Evolutionary conservation across 1,140 invertebrate genomes (phyloP).

Genomic region (Sminthurides bifidus): DNA sequence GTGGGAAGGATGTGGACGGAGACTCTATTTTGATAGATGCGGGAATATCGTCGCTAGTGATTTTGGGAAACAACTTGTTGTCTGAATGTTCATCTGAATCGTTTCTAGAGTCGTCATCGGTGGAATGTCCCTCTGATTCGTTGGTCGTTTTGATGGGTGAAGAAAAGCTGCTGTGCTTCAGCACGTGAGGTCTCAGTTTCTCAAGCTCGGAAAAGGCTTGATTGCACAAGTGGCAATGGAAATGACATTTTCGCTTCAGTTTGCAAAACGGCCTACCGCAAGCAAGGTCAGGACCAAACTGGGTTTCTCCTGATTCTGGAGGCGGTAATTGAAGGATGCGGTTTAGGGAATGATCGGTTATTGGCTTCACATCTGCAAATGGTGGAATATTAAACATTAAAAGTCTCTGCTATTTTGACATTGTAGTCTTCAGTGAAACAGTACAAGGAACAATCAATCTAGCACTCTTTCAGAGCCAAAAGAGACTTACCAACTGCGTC

Average conservation of each 20-base stretch:
- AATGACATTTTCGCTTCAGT: conserved; percentile 69
- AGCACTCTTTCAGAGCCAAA: too few relatives aligned
- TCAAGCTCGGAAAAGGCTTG: conserved; percentile 62
- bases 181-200: conserved; percentile 52
- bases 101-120: conserved; percentile 33
- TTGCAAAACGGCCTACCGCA: conserved; percentile 76
- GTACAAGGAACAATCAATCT: too few relatives aligned
- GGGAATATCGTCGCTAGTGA: neutral
- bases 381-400: too few relatives aligned
- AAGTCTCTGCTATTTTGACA: too few relatives aligned
- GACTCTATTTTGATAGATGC: neutral
- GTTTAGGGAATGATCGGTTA: conserved; percentile 31
- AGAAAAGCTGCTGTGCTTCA: conserved; percentile 48
- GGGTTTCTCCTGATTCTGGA: conserved; percentile 26
- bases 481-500: too few relatives aligned
- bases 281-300: conserved; percentile 46
- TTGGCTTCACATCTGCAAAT: conserved; percentile 25
- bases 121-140: conserved; percentile 17
- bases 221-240: conserved; percentile 76
- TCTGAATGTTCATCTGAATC: conserved; percentile 36
- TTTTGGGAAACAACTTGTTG: conserved; percentile 14
- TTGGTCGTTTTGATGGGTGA: conserved; percentile 12
- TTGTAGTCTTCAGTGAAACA: too few relatives aligned
- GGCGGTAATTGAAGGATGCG: conserved; percentile 29
- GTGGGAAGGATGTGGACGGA: conserved; percentile 14